These are phyloP conservation scores for Drosophila setifemur DNA, from an alignment of 1,140 invertebrate species.

Conservation along the genomic window DNA sequence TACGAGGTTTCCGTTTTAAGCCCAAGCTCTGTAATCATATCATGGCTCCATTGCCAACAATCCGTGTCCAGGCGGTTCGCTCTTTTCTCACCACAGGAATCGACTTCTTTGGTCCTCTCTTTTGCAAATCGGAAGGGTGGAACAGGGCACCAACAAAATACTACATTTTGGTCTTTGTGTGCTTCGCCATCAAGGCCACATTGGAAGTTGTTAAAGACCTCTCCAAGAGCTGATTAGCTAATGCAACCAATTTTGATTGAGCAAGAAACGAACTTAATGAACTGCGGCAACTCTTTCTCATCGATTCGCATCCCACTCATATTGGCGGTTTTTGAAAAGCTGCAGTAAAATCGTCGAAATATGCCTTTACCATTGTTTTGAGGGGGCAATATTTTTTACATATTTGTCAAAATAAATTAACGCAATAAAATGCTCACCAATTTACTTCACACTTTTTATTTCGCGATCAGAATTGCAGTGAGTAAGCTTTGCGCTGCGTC, in stretches of 20 bases:
- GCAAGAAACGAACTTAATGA: not conserved
- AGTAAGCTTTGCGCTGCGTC: no score
- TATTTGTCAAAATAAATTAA: no score
- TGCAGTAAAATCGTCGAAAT: no score
- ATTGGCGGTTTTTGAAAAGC: no score
- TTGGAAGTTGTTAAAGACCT: not conserved
- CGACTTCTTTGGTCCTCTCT: not conserved
- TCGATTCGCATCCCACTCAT: no score
- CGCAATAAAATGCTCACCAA: no score
- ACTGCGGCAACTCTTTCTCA: not conserved
- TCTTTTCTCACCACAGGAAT: not conserved
- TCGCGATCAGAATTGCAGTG: no score
- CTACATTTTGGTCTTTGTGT: not conserved
- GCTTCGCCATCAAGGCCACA: not conserved
- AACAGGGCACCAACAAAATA: not conserved
- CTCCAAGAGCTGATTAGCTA: not conserved
- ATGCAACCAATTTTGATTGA: not conserved
- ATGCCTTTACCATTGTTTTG: no score
- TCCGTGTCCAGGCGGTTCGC: constrained; percentile 4
- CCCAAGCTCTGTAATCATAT: constrained; percentile 46
- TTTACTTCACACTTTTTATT: no score
- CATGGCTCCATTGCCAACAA: constrained; percentile 68
- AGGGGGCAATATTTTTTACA: no score
- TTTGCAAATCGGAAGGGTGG: not conserved
- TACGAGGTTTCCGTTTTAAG: constrained; percentile 61